Evolutionary conservation across 2,888 invertebrate genomes (phyloP).

Genomic region (Acanthacorydalis orientalis): DNA sequence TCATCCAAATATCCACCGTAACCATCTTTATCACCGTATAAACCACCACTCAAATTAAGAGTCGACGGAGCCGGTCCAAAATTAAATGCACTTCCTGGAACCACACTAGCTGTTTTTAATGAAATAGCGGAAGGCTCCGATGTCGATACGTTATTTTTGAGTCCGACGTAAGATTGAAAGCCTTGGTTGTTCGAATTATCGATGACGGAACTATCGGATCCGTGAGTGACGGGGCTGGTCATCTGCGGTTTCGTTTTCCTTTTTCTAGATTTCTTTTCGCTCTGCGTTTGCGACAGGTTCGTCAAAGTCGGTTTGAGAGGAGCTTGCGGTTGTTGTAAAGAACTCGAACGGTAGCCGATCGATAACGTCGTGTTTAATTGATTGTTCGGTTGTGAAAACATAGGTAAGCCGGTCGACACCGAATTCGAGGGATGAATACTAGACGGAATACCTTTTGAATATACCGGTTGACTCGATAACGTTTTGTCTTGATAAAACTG

Average conservation of each 20-base stretch:
- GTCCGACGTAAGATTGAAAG: constrained; percentile 40
- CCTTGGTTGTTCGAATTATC: constrained; percentile 23
- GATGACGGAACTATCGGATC: constrained; percentile 10
- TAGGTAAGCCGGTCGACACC: constrained; percentile 17
- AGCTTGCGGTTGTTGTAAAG: constrained; percentile 3
- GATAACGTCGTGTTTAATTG: background rate
- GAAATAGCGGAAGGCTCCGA: constrained; percentile 34
- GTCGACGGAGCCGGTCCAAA: constrained; percentile 53
- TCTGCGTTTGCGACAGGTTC: constrained; percentile 7
- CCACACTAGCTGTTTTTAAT: constrained; percentile 50
- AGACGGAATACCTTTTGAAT: constrained; percentile 20
- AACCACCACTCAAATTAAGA: constrained; percentile 34
- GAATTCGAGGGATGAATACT: constrained; percentile 9
- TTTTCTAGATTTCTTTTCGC: constrained; percentile 9
- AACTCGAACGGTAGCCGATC: background rate
- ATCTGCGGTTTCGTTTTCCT: constrained; percentile 16
- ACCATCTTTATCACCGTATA: constrained; percentile 45
- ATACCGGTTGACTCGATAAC: constrained; percentile 18
- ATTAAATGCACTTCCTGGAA: constrained; percentile 71
- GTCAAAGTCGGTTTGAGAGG: constrained; percentile 6
- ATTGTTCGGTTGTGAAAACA: constrained; percentile 19
- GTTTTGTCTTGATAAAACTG: constrained; percentile 26
- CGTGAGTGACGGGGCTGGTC: constrained; percentile 6
- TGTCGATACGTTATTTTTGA: constrained; percentile 24
- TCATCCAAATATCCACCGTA: constrained; percentile 56